Evolutionary conservation across 2,797 vertebrate genomes (phyloP), one percentile per base, ranked within the genome.

Genomic region (Anguilla pacifica): DNA sequence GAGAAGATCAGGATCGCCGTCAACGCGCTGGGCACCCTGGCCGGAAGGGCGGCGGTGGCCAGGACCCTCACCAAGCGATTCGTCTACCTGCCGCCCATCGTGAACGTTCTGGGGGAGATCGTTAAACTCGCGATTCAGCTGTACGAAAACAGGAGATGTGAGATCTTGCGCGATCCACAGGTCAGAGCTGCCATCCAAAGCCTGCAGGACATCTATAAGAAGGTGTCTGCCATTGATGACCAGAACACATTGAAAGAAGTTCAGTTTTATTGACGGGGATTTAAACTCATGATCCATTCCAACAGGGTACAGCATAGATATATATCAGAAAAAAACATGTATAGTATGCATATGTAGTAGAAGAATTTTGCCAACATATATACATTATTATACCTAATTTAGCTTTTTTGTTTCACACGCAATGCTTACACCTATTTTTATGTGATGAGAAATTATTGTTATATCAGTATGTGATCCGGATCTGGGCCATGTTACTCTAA

Each of bases 31-130:
- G 70, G 85, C 35, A 74, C 35, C 17, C 81, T 89, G 67, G 39
- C 67, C 0, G 82, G 67, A 17, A 86, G 31, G 28, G 82, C 70
- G n/a, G 61, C 15, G 0, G 70, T 85, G 67, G 53, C 43, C 10
- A 82, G 87, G 70, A 43, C 84, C 6, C 86, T 79, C 28, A 89
- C 86, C 11, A 19, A 17, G 17, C 1, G 4, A 35, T 19, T 86
- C 35, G 39, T 89, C 31, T 43, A 28, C 5, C 67, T 89, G 53
- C 53, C 46, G 2, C 51, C 85, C 2, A 13, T 89, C 6, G 46
- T 87, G 25, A 87, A 59, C n/a, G 77, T 85, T 6, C 70, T 87
- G 86, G 79, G 82, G n/a, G 67, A 84, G 25, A 51, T 87, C 5
- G 6, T 51, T 11, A 51, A 64, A 67, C 25, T 77, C n/a, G 43